Conservation (phyloP, 1,140 invertebrate species). For the Saccostrea cuccullata region DNA sequence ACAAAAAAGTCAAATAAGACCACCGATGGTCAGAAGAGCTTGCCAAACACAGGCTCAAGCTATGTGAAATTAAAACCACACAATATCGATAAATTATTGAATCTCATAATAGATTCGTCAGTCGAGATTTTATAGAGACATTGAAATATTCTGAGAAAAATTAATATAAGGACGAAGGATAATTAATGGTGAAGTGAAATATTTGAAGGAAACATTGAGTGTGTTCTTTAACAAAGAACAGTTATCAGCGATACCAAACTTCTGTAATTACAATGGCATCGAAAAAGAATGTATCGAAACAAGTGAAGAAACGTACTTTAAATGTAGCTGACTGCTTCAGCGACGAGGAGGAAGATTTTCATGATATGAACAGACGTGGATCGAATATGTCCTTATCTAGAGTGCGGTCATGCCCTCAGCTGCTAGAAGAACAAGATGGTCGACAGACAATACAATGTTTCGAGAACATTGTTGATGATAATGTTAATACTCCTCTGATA, state of each 20-base stretch:
- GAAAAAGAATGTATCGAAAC: slow-evolving; percentile 6
- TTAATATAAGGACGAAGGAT: not conserved
- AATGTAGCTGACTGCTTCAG: slow-evolving; percentile 14
- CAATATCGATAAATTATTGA: not conserved
- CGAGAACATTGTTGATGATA: slow-evolving; percentile 51
- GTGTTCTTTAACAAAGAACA: not conserved
- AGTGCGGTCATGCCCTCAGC: slow-evolving; percentile 66
- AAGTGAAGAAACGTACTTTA: slow-evolving; percentile 13
- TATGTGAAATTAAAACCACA: slow-evolving; percentile 10
- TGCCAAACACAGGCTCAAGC: slow-evolving; percentile 9
- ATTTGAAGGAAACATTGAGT: not conserved
- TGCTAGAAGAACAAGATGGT: slow-evolving; percentile 49
- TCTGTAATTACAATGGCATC: not conserved
- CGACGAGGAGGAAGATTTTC: slow-evolving; percentile 50
- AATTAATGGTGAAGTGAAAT: not conserved
- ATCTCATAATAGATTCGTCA: not conserved
- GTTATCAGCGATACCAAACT: not conserved
- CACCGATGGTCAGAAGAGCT: slow-evolving; percentile 4
- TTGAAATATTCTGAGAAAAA: not conserved
- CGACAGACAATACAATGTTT: slow-evolving; percentile 55
- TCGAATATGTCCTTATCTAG: slow-evolving; percentile 57
- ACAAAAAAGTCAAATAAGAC: not conserved
- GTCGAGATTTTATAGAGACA: not conserved
- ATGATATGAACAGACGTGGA: slow-evolving; percentile 45
- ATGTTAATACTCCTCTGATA: slow-evolving; percentile 18